phyloP scores from a whole-genome alignment of 2,797 vertebrate species.

The Melanogrammus aeglefinus region DNA sequence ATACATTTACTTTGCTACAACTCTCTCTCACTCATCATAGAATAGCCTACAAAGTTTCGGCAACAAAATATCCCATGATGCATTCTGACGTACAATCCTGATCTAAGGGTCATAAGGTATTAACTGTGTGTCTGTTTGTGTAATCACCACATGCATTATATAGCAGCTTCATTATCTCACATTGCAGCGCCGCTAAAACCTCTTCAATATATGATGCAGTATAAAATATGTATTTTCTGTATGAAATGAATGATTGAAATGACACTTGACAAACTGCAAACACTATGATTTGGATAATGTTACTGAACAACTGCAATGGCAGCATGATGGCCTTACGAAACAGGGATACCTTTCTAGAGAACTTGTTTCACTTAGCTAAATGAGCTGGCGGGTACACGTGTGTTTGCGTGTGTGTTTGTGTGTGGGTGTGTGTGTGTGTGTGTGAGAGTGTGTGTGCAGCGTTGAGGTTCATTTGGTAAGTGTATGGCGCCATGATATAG shows the following conservation, averaged over 20 bases:
- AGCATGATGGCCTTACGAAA: not conserved
- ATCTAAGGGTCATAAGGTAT: not conserved
- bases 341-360: constrained; percentile 3
- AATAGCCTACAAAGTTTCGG: too few relatives aligned
- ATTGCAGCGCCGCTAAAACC: not conserved
- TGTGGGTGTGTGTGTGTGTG: not conserved
- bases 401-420: not conserved
- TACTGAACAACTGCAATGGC: not conserved
- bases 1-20: too few relatives aligned
- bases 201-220: not conserved
- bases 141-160: not conserved
- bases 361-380: constrained; percentile 1
- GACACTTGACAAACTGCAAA: not conserved
- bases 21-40: too few relatives aligned
- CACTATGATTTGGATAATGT: not conserved
- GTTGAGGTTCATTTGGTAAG: constrained; percentile 1
- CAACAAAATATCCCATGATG: too few relatives aligned
- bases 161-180: not conserved
- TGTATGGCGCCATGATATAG: not conserved
- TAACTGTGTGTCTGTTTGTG: constrained; percentile 1
- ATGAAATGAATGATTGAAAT: not conserved
- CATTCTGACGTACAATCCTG: too few relatives aligned
- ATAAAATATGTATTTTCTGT: not conserved
- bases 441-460: not conserved
- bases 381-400: not conserved